Conservation (phyloP, 2,797 vertebrate species). For the Myotis pilosus region DNA sequence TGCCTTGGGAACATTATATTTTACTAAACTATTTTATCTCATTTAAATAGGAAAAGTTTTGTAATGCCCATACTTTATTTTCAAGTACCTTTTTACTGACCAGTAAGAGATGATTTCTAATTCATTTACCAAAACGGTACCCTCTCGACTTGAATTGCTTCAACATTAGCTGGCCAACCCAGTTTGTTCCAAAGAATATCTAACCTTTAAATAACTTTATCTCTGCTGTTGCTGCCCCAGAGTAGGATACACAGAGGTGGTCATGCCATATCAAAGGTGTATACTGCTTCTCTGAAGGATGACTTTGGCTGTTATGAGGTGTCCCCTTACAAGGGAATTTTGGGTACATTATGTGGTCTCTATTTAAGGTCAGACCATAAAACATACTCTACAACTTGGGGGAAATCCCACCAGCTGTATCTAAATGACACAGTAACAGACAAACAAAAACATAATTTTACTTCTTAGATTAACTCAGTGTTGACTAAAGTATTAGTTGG, state of each 20-base stretch:
- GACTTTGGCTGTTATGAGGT: background rate
- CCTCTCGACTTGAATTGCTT: background rate
- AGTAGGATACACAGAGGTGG: background rate
- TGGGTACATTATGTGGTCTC: background rate
- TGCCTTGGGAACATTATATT: background rate
- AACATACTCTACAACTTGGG: background rate
- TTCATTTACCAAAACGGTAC: background rate
- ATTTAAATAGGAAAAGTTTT: background rate
- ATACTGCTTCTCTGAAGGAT: background rate
- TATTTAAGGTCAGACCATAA: slow-evolving; percentile 46
- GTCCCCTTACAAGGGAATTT: slow-evolving; percentile 34
- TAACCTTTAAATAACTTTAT: background rate
- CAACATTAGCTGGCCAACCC: background rate
- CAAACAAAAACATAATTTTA: background rate
- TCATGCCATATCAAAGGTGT: background rate
- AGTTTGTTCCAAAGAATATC: background rate
- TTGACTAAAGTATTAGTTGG: background rate
- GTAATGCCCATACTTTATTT: background rate
- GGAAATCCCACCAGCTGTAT: background rate
- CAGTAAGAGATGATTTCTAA: background rate
- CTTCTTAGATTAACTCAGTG: background rate
- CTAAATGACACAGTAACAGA: slow-evolving; percentile 12
- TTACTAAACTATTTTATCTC: background rate
- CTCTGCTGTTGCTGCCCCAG: background rate
- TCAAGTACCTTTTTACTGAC: background rate